phyloP scores from a whole-genome alignment of 2,797 vertebrate species.

The Sebastes oblongus region DNA sequence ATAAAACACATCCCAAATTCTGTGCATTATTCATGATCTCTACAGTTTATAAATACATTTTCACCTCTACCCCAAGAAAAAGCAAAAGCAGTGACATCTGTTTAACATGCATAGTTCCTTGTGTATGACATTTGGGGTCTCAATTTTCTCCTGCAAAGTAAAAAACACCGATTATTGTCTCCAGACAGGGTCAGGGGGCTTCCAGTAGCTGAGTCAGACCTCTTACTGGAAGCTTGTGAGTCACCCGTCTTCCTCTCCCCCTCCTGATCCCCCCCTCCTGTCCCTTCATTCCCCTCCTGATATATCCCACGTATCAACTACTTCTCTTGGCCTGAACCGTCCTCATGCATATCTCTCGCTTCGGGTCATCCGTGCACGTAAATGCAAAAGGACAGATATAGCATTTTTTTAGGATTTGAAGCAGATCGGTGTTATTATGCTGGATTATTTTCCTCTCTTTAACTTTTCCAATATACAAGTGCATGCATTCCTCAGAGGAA shows the following conservation, averaged over 20 bases:
- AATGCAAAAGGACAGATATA: not conserved
- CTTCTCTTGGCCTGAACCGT: slow-evolving; percentile 6
- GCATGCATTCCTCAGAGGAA: slow-evolving; percentile 37
- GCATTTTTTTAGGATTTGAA: not conserved
- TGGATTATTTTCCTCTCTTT: not conserved
- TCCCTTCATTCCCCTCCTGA: not conserved
- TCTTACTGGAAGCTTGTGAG: slow-evolving; percentile 82
- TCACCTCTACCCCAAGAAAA: not conserved
- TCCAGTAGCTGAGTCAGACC: slow-evolving; percentile 76
- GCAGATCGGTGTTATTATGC: not conserved
- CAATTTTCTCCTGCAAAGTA: slow-evolving; percentile 18
- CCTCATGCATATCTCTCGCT: not conserved
- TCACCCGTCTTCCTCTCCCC: slow-evolving; percentile 64
- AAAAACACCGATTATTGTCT: slow-evolving; percentile 47
- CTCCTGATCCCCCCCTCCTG: not conserved
- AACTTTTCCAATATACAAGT: not conserved
- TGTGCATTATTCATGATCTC: not conserved
- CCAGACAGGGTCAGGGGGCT: slow-evolving; percentile 72
- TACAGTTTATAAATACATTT: not conserved
- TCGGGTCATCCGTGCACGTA: not conserved
- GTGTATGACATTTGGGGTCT: not conserved
- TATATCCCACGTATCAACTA: slow-evolving; percentile 19
- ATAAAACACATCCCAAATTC: not conserved
- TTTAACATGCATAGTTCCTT: not conserved
- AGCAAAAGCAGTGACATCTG: not conserved